Conservation (phyloP, 2,888 invertebrate genomes). For the Drosophila tripunctata region DNA sequence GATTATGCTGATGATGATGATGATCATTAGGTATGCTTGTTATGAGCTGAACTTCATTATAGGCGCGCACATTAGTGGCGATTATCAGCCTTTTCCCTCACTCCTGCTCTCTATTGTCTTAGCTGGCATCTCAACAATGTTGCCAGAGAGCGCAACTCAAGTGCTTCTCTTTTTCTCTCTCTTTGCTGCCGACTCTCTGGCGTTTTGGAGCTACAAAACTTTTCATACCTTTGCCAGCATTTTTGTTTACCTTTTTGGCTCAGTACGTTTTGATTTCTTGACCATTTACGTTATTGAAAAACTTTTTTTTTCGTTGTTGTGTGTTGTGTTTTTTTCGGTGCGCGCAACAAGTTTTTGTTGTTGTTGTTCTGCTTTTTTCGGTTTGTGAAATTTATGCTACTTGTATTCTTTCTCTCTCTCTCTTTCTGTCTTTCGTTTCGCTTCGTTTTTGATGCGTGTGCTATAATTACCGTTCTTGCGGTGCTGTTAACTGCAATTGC, state of each 20-base stretch:
- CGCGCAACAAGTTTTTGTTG: no score
- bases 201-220: constrained; percentile 20
- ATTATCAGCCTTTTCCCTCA: constrained; percentile 45
- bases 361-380: constrained; percentile 14
- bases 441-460: constrained; percentile 57
- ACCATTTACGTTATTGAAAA: constrained; percentile 77
- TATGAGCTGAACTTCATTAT: constrained; percentile 50
- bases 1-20: constrained; percentile 14
- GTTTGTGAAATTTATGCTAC: constrained; percentile 6
- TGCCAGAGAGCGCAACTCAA: constrained; percentile 27
- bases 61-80: constrained; percentile 60
- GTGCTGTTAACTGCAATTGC: constrained; percentile 62
- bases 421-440: no score
- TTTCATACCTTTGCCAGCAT: constrained; percentile 70
- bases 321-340: constrained; percentile 10
- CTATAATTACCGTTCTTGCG: constrained; percentile 68
- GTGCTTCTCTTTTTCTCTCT: constrained; percentile 14
- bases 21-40: constrained; percentile 26
- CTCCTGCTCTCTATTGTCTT: constrained; percentile 42
- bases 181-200: constrained; percentile 1
- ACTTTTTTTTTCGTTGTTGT: constrained; percentile 8
- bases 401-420: no score
- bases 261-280: constrained; percentile 78
- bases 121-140: constrained; percentile 67
- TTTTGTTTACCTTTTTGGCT: constrained; percentile 78